These are phyloP conservation scores for Drosophila nigrodunni DNA, from an alignment of 1,140 invertebrate species.

Conservation along the genomic window DNA sequence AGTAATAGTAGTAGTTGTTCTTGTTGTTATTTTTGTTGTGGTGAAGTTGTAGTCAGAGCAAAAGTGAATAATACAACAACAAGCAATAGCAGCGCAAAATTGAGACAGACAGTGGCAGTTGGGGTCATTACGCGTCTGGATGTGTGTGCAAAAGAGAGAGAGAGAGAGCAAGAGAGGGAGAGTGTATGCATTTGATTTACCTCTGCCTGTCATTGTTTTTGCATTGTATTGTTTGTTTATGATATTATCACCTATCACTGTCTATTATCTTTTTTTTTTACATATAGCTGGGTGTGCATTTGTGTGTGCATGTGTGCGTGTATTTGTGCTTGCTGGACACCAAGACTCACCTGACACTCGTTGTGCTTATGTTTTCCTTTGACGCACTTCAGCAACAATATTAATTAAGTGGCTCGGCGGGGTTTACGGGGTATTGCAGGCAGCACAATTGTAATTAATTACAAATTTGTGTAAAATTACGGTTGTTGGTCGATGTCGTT, in stretches of 20 bases:
- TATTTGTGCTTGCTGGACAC: constrained; percentile 53
- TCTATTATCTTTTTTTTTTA: background rate
- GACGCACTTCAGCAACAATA: constrained; percentile 31
- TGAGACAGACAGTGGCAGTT: constrained; percentile 8
- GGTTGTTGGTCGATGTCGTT: constrained; percentile 27
- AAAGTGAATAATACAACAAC: constrained; percentile 18
- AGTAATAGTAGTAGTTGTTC: constrained; percentile 42
- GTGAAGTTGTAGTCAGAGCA: constrained; percentile 11
- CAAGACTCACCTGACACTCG: constrained; percentile 77
- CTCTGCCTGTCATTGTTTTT: constrained; percentile 3
- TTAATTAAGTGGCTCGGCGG: constrained; percentile 50
- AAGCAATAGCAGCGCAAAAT: constrained; percentile 10
- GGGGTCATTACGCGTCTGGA: constrained; percentile 28
- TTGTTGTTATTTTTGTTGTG: constrained; percentile 3
- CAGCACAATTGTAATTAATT: constrained; percentile 43
- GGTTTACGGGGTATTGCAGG: constrained; percentile 18
- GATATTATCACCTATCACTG: constrained; percentile 15
- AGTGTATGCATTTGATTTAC: constrained; percentile 6
- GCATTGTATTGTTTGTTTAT: constrained; percentile 25
- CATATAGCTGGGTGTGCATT: constrained; percentile 18
- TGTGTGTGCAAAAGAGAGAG: background rate
- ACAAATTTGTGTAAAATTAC: constrained; percentile 50
- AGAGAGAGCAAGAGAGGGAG: background rate
- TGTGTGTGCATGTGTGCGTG: constrained; percentile 23
- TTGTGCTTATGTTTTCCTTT: constrained; percentile 46